Base-by-base conservation (phyloP, 2,888 invertebrate species). In the Pachymerium ferrugineum region DNA sequence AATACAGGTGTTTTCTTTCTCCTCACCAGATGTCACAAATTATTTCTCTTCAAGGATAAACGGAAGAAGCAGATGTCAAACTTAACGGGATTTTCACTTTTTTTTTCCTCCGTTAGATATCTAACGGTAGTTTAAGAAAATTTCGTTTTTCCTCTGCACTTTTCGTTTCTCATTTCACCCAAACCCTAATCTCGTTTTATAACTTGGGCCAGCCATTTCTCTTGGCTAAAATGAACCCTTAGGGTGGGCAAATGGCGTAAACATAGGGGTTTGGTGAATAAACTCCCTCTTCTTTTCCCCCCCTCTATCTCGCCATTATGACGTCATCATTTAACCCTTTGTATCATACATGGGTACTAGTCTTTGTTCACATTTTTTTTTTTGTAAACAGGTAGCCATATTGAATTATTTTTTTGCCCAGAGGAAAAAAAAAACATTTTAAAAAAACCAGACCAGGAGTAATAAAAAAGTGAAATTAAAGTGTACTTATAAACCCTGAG, bases 21-120 rank as follows among this genome's bases (percentile, higher is more conserved):
- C n/a, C 62, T 25, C 28, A 28, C 62, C 62, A 62, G 62, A 62
- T 62, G 62, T 62, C 62, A 22, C 62, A 62, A 62, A 62, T 62
- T 62, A 62, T 62, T 62, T 62, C 62, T 62, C 28, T 14, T 62
- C 62, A 62, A 62, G 62, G 62, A 62, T 62, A 62, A 62, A 62
- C 62, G 62, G 62, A 62, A 62, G 62, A 22, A 62, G 62, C 62
- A 62, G 62, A 62, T 62, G 62, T 62, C 62, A 62, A 22, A 62
- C 25, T 25, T 25, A 62, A 62, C 62, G 62, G 62, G 28, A 62
- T 62, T 62, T 62, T 25, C 28, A 54, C 47, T 54, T 3, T 25
- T 28, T 28, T 62, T 62, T 62, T 62, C 5, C 10, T 10, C 28
- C n/a, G 10, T 62, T 62, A 10, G 62, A 4, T n/a, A n/a, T n/a